These are phyloP conservation scores for Sphaerodactylus townsendi DNA, from an alignment of 2,113 vertebrate species.

Conservation along the genomic window DNA sequence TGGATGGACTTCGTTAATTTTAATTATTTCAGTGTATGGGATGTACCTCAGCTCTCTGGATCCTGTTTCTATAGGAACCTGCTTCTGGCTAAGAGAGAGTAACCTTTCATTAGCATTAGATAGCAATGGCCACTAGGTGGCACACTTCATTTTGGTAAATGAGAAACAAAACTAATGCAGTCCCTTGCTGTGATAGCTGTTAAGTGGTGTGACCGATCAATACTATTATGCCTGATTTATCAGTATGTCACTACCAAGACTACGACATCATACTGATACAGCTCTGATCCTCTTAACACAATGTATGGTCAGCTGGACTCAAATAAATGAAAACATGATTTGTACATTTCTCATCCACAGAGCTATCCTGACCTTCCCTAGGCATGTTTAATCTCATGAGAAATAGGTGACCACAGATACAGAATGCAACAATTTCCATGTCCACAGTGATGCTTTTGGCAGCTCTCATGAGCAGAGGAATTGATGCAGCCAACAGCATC, in stretches of 20 bases:
- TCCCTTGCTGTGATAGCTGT: not conserved
- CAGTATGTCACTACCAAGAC: not conserved
- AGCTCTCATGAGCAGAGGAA: not conserved
- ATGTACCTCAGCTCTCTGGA: not conserved
- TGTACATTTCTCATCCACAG: not conserved
- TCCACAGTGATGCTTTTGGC: not conserved
- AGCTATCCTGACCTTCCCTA: not conserved
- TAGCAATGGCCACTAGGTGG: constrained; percentile 3
- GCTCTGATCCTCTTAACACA: not conserved
- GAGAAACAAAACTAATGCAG: not conserved
- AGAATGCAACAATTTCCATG: not conserved
- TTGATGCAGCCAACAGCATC: not conserved
- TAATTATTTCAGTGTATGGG: not conserved
- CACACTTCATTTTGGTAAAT: not conserved
- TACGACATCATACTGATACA: not conserved
- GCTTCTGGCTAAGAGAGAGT: not conserved
- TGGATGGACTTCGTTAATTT: not conserved
- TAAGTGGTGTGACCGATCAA: not conserved
- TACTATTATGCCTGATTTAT: not conserved
- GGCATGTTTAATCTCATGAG: too few species aligned
- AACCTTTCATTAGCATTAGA: not conserved
- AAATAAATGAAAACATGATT: not conserved
- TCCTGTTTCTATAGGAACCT: constrained; percentile 20
- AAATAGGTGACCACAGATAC: not conserved
- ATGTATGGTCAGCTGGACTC: not conserved